Evolutionary conservation across 2,113 vertebrate genomes (phyloP).

Genomic region (Brienomyrus brachyistius): DNA sequence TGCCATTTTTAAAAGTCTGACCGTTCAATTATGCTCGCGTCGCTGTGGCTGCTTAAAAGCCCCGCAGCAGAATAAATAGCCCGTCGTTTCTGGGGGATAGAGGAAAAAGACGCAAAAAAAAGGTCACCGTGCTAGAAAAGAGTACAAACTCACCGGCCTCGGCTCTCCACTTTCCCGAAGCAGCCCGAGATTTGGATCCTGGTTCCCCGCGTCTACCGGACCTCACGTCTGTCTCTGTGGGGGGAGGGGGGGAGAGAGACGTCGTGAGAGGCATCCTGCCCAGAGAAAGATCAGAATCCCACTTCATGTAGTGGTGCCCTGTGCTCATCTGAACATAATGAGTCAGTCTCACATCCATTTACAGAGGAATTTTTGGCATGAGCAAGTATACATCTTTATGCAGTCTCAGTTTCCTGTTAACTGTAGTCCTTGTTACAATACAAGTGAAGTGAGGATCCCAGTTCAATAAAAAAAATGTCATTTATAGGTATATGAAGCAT

Average conservation of each 20-base stretch:
- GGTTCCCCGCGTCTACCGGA: constrained; percentile 5
- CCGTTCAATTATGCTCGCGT: not conserved
- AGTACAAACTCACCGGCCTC: constrained; percentile 15
- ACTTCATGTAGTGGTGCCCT: not conserved
- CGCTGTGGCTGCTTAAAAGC: not conserved
- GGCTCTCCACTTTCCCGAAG: constrained; percentile 11
- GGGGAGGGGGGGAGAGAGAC: not conserved
- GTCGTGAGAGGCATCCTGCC: not conserved
- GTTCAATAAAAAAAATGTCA: not conserved
- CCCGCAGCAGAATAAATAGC: not conserved
- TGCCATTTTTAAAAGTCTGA: not conserved
- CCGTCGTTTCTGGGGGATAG: not conserved
- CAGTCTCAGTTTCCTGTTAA: not conserved
- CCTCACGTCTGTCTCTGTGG: constrained; percentile 19
- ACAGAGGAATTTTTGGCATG: not conserved
- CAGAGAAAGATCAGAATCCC: not conserved
- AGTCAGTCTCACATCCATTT: not conserved
- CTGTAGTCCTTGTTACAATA: not conserved
- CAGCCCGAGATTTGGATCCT: not conserved
- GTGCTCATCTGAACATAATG: not conserved
- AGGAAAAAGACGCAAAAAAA: not conserved
- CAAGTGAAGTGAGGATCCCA: not conserved
- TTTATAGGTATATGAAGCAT: not conserved
- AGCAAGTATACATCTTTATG: not conserved
- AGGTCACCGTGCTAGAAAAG: not conserved